A percentile compares a stretch with the other conserved stretches of the same genome.
phyloP scores from a whole-genome alignment of 2,888 invertebrate genomes.

The Orgyia antiqua region DNA sequence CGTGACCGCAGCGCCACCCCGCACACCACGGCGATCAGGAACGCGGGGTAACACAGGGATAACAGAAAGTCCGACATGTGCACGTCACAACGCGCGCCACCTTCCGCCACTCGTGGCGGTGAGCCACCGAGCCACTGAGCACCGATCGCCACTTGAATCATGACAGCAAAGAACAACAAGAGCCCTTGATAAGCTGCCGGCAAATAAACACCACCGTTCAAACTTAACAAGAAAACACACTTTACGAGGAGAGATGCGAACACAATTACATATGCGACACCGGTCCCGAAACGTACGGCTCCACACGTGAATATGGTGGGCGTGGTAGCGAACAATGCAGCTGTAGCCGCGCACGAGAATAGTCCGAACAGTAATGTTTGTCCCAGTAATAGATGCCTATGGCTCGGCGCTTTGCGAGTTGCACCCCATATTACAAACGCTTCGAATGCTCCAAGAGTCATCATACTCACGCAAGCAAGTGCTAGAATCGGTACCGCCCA shows the following conservation, averaged over 20 bases:
- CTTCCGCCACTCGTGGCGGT: constrained; percentile 76
- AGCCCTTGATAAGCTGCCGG: constrained; percentile 95
- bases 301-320: constrained; percentile 90
- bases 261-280: constrained; percentile 89
- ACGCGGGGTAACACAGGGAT: constrained; percentile 90
- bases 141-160: constrained; percentile 92
- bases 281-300: constrained; percentile 88
- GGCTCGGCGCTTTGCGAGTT: constrained; percentile 88
- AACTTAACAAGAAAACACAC: constrained; percentile 93
- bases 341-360: constrained; percentile 88
- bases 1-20: constrained; percentile 90
- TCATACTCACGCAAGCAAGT: constrained; percentile 89
- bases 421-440: constrained; percentile 90
- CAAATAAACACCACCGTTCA: constrained; percentile 93
- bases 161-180: constrained; percentile 92
- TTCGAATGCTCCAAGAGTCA: constrained; percentile 92
- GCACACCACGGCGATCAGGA: constrained; percentile 90
- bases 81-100: constrained; percentile 78
- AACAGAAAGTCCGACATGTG: constrained; percentile 85
- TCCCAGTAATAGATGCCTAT: constrained; percentile 91
- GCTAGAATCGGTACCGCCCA: constrained; percentile 95
- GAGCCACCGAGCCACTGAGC: constrained; percentile 90
- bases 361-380: constrained; percentile 91
- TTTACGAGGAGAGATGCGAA: constrained; percentile 95
- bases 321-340: constrained; percentile 86